A percentile compares a stretch with the other conserved stretches of the same genome.
Conservation (phyloP, 35 echinoderm and acorn worm species). For the Diadema setosum region DNA sequence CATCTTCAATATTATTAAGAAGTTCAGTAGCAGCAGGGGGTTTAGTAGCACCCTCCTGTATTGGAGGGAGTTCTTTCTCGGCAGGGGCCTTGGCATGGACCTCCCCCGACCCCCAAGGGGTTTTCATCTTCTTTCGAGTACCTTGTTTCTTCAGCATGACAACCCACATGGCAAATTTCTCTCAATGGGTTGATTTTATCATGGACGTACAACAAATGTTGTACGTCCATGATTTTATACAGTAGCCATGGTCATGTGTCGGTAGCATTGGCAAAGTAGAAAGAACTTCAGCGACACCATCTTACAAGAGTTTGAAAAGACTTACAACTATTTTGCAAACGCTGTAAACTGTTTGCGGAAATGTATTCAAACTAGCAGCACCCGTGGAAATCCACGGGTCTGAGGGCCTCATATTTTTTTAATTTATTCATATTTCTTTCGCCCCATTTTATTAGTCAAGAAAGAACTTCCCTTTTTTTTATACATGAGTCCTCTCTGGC, state of each 20-base stretch:
- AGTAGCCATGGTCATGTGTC: not conserved
- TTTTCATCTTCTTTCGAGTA: not conserved
- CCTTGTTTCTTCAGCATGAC: constrained; percentile 1
- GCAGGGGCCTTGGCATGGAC: not conserved
- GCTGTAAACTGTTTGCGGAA: not conserved
- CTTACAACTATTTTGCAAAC: not conserved
- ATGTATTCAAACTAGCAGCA: not conserved
- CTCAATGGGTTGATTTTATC: constrained; percentile 12
- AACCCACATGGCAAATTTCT: not conserved
- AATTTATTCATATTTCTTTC: no score
- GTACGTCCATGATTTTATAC: no score
- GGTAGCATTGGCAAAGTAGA: not conserved
- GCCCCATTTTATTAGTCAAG: no score
- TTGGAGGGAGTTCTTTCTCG: not conserved
- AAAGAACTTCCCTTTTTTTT: no score
- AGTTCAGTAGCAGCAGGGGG: not conserved
- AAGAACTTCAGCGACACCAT: not conserved
- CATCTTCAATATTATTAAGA: not conserved
- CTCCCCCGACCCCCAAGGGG: not conserved
- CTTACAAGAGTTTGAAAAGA: not conserved
- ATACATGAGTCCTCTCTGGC: no score
- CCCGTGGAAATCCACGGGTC: no score
- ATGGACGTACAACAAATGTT: no score
- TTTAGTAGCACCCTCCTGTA: not conserved
- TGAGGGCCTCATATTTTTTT: no score